Evolutionary conservation across 2,888 invertebrate species (phyloP).

Genomic region (Xylota sylvarum): DNA sequence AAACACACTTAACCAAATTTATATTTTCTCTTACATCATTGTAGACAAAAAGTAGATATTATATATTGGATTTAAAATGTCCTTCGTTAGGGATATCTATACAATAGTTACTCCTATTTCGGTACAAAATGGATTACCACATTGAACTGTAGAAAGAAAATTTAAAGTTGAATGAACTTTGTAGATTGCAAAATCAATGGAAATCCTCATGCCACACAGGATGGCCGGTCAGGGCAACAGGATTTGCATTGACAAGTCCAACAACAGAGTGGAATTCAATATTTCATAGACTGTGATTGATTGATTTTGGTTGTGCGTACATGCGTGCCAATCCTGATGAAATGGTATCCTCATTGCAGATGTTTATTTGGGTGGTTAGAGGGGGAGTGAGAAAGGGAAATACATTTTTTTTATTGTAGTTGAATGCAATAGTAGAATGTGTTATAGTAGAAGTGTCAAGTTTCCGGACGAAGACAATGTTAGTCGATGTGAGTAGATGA

Average conservation of each 20-base stretch:
- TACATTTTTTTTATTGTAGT: too few relatives aligned
- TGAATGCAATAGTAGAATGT: too few relatives aligned
- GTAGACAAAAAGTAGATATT: too few relatives aligned
- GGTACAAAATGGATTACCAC: too few relatives aligned
- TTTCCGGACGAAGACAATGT: too few relatives aligned
- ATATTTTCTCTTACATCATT: too few relatives aligned
- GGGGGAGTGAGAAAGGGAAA: background rate
- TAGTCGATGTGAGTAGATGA: too few relatives aligned
- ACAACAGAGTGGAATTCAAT: constrained; percentile 12
- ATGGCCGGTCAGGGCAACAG: background rate
- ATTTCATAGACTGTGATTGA: constrained; percentile 19
- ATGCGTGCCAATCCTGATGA: background rate
- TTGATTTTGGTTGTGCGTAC: constrained; percentile 11
- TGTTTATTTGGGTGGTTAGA: background rate
- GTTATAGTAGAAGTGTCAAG: too few relatives aligned
- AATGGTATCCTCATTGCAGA: background rate
- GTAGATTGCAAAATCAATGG: constrained; percentile 3
- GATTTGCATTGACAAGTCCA: constrained; percentile 12
- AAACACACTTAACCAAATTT: too few relatives aligned
- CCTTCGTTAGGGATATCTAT: background rate
- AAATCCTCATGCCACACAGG: background rate
- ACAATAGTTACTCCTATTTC: too few relatives aligned
- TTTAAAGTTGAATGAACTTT: constrained; percentile 20
- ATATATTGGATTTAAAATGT: background rate
- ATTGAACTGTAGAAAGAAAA: constrained; percentile 12